phyloP scores from a whole-genome alignment of 2,888 invertebrate genomes.

The Nezara viridula region DNA sequence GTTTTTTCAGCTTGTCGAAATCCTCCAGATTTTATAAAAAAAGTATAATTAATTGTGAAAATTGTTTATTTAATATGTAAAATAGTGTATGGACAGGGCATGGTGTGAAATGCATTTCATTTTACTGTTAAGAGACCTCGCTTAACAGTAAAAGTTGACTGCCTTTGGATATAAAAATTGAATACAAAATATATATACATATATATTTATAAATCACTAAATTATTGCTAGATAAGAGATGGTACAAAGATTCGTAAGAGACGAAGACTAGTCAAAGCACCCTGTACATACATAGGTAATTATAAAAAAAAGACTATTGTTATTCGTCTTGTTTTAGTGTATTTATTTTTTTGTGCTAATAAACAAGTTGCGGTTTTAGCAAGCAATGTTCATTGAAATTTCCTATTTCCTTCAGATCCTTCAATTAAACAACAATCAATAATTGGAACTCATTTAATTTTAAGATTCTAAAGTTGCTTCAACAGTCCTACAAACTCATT shows the following conservation, averaged over 20 bases:
- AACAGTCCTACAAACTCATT: too few species aligned
- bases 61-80: slow-evolving; percentile 44
- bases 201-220: slow-evolving; percentile 34
- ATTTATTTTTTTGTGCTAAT: slow-evolving; percentile 63
- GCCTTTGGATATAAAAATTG: slow-evolving; percentile 7
- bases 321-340: slow-evolving; percentile 62
- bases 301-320: slow-evolving; percentile 55
- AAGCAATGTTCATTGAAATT: neutral
- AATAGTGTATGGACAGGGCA: slow-evolving; percentile 46
- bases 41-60: slow-evolving; percentile 1
- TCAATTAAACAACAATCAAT: neutral
- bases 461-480: too few species aligned
- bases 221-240: slow-evolving; percentile 29
- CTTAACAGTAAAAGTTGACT: slow-evolving; percentile 35
- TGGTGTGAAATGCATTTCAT: slow-evolving; percentile 32
- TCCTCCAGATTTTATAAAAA: slow-evolving; percentile 12
- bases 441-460: too few species aligned
- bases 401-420: neutral
- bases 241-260: slow-evolving; percentile 35
- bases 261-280: slow-evolving; percentile 54
- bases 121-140: neutral
- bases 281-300: slow-evolving; percentile 53
- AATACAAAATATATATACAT: neutral
- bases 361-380: slow-evolving; percentile 60
- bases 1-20: slow-evolving; percentile 6